Base-by-base conservation (phyloP, 2,888 invertebrate species). In the Metacarcinus magister region DNA sequence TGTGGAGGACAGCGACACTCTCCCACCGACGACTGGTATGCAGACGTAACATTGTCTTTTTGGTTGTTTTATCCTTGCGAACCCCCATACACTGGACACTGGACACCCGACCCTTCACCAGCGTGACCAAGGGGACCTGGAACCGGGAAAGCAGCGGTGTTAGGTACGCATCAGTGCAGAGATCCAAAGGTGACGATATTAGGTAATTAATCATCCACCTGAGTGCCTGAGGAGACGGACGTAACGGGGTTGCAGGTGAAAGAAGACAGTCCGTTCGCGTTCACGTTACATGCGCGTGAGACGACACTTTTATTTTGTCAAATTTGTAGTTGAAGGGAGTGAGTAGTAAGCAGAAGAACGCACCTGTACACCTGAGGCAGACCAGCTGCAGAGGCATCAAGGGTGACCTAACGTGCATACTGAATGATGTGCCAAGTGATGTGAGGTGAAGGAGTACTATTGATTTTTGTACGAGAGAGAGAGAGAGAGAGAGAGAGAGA, bases 31-130 rank as follows among this genome's bases (percentile, higher is more conserved):
- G 67, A 67, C 67, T 67, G 67, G 67, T 67, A 67, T 67, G 67
- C 67, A 67, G 67, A 67, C 67, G 67, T 67, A 67, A 67, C 67
- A 67, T 67, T 67, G 67, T 67, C 67, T 67, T 23, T 67, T 67
- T 67, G 67, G 67, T 67, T 67, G 67, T 67, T 67, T 67, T 67
- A 67, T 67, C 67, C 67, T n/a, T 67, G 67, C 67, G 67, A 67
- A n/a, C 67, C 67, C n/a, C 67, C 67, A 67, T 67, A 67, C 23
- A 10, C 67, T 23, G 67, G 67, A 67, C 19, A 67, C 4, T 67
- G 23, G 23, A 67, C 67, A 67, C 4, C 67, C 67, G 19, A 5
- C n/a, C n/a, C n/a, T 16, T 67, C 67, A 16, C 67, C n/a, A 23
- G n/a, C 19, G 67, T 23, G n/a, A 23, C 23, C 23, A 67, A 16